Evolutionary conservation across 1,140 invertebrate species (phyloP), one percentile per base, ranked within the genome.

Genomic region (Gryllus bimaculatus): DNA sequence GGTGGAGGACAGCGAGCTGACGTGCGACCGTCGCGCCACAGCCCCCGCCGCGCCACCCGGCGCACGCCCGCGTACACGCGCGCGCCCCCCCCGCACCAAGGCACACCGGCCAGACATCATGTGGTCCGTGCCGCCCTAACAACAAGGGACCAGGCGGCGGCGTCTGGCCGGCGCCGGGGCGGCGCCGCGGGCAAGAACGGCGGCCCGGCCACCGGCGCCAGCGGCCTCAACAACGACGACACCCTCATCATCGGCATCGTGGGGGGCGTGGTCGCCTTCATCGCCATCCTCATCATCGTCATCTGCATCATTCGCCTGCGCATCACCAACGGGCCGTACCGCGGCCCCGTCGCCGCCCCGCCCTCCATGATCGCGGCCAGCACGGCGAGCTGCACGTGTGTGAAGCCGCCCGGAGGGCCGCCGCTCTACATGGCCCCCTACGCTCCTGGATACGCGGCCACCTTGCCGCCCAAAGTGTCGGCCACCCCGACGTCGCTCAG

Each of bases 231-330:
- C 75, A 96, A 95, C 81, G 95, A 97, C 82, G 95, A 97, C 82
- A 96, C 95, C 5, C 85, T 97, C 0, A 96, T 97, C 76, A 96
- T 97, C 78, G 94, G 94, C 7, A 96, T 97, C 81, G 95, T 96
- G 0, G 95, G 94, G 4, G 95, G 95, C 18, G 95, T 97, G 1
- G 94, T 97, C 15, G 94, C 93, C 4, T 95, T 97, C 82, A 95
- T 97, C 76, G 93, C 93, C 12, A 92, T 97, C 80, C 87, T 96
- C 18, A 93, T 96, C 48, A 92, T 96, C 39, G 91, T 94, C 3
- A 96, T 96, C 80, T 97, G 95, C 83, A 93, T 97, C 20, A 93
- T 96, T 15, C 88, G 94, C 39, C 82, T 88, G 8, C 83, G 92
- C 82, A 92, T 91, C 89, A 90, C 88, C 73, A 89, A 89, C 26